A percentile compares a stretch with the other conserved stretches of the same genome.
phyloP scores from a whole-genome alignment of 2,113 vertebrate genomes.

The Sphyrna mokarran region DNA sequence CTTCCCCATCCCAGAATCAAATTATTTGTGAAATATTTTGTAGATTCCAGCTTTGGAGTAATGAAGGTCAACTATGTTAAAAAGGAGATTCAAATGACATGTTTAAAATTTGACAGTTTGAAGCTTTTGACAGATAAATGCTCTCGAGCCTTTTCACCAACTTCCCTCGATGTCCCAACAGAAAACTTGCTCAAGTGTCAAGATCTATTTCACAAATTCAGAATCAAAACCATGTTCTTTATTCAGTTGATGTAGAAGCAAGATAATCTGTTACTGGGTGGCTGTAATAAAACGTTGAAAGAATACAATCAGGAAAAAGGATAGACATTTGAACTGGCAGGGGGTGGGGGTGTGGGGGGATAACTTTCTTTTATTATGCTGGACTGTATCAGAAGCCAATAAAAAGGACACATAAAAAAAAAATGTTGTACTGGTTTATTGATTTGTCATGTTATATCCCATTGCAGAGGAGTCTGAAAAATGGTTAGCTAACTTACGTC shows the following conservation, averaged over 20 bases:
- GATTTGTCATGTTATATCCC: neutral
- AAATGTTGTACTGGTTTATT: neutral
- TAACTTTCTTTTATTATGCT: neutral
- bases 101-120: neutral
- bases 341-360: too few species aligned
- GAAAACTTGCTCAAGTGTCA: neutral
- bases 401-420: neutral
- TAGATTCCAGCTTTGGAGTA: neutral
- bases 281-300: constrained; percentile 31
- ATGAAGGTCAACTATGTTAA: neutral
- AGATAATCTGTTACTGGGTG: constrained; percentile 6
- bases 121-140: neutral
- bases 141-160: neutral
- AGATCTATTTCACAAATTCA: neutral
- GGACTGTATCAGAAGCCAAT: neutral
- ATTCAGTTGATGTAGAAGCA: neutral
- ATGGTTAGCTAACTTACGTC: neutral
- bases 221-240: neutral
- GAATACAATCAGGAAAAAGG: constrained; percentile 4
- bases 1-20: neutral
- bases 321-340: neutral
- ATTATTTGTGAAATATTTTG: neutral
- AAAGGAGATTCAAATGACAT: neutral
- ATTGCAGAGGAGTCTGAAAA: neutral
- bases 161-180: neutral